Percentiles rank a stretch among this genome's conserved stretches.
These are phyloP conservation scores for Diarsia mendica DNA, from an alignment of 2,888 invertebrate genomes.

Conservation along the genomic window DNA sequence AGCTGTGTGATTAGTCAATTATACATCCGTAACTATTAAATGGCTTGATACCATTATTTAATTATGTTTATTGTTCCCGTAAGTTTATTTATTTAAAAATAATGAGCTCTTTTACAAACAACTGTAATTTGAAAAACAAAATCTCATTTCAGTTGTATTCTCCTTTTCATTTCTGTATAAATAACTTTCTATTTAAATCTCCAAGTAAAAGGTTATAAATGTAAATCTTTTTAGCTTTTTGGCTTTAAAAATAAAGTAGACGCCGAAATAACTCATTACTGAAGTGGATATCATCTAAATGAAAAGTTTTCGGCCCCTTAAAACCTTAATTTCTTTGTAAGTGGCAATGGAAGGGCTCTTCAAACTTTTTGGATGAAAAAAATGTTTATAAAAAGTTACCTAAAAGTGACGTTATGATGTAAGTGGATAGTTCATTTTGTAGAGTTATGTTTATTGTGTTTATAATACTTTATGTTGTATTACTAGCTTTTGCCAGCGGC, in stretches of 20 bases:
- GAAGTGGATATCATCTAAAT: conserved; percentile 63
- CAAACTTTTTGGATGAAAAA: conserved; percentile 59
- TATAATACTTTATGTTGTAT: neutral
- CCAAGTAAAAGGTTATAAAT: conserved; percentile 48
- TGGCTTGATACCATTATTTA: neutral
- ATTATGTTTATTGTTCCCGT: neutral
- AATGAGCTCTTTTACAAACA: neutral
- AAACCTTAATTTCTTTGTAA: conserved; percentile 63
- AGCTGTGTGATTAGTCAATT: neutral
- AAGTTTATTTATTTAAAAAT: neutral
- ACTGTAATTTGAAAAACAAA: conserved; percentile 11
- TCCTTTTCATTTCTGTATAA: conserved; percentile 12
- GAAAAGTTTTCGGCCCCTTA: conserved; percentile 59
- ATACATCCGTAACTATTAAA: neutral
- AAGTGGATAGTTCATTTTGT: conserved; percentile 47
- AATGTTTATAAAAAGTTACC: conserved; percentile 41
- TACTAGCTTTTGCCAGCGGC: too few species aligned
- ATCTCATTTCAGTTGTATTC: conserved; percentile 23
- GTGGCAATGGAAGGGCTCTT: conserved; percentile 57
- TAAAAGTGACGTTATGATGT: conserved; percentile 39
- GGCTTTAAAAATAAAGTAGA: conserved; percentile 49
- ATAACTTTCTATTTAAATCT: conserved; percentile 23
- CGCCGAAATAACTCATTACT: conserved; percentile 61
- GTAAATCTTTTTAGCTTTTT: conserved; percentile 57
- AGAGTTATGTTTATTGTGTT: conserved; percentile 13